Base-by-base conservation (phyloP, 2,888 invertebrate species). In the Geotrupes spiniger region DNA sequence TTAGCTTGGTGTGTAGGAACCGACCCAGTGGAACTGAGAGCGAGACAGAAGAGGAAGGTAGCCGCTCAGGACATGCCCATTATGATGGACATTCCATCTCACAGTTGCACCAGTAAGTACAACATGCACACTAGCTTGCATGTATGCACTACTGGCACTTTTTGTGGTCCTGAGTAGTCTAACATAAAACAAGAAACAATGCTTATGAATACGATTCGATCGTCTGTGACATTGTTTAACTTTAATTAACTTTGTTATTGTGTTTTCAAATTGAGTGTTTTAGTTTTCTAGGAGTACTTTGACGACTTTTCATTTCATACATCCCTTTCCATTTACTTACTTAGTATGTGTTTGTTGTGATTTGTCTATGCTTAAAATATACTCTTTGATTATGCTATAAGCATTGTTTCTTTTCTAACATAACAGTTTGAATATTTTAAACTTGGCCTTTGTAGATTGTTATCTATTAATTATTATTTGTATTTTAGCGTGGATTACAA, bases 31-130 rank as follows among this genome's bases (percentile, higher is more conserved):
- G 84, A 71, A 85, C 84, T 71, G 81, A 87, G 77, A 86, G 86
- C 71, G 87, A 87, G 74, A 86, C 85, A 54, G 87, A 87, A 74
- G 86, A 85, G 61, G 83, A 84, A 63, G 74, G 79, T 65, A 66
- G 70, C 65, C 63, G 70, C 48, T 66, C 76, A 49, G 74, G 75
- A 52, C 73, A 61, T 66, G 73, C 46, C 66, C 75, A 63, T 48
- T 72, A 68, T 61, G 68, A 71, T 61, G 57, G 67, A 53, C 68
- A 65, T 59, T 65, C 68, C 60, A 67, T 76, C 71, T 67, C 76
- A 41, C 76, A 77, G 53, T 74, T 77, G 62, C 78, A 79, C 63
- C 78, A 78, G 66, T 74, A 78, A 68, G 77, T 78, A 57, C 58
- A 36, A 33, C 14, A 14, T 33, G 33, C 33, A 33, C 33, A 39